Conservation (phyloP, 2,888 invertebrate species). For the Ypsolopha scabrella region DNA sequence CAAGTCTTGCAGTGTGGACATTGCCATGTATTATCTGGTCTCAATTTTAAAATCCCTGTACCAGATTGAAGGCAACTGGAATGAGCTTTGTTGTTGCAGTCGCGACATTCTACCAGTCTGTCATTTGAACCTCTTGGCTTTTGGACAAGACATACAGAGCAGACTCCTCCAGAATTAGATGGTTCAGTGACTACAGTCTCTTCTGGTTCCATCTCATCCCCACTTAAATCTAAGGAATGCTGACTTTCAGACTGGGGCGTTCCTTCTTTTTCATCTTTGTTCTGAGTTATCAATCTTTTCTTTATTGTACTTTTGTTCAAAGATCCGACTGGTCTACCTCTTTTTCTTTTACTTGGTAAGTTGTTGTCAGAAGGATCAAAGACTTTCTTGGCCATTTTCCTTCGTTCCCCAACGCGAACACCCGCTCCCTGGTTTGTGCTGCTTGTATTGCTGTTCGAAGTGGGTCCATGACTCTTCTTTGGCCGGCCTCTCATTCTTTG, state of each 20-base stretch:
- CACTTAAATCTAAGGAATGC: conserved; percentile 52
- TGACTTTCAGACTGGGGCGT: conserved; percentile 46
- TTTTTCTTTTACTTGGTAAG: conserved; percentile 76
- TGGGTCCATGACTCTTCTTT: conserved; percentile 39
- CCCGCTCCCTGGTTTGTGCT: conserved; percentile 34
- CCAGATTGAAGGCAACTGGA: conserved; percentile 76
- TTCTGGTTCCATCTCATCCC: conserved; percentile 53
- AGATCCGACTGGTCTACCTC: conserved; percentile 75
- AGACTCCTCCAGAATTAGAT: conserved; percentile 62
- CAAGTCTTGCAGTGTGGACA: conserved; percentile 93
- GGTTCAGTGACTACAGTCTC: conserved; percentile 49
- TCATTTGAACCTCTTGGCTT: conserved; percentile 72
- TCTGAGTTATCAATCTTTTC: conserved; percentile 46
- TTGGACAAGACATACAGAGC: conserved; percentile 72
- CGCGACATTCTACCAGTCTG: conserved; percentile 75
- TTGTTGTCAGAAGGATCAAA: conserved; percentile 90
- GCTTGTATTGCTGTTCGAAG: conserved; percentile 19
- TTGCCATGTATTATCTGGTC: conserved; percentile 82
- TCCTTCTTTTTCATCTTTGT: conserved; percentile 40
- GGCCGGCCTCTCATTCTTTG: conserved; percentile 57
- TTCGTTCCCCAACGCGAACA: conserved; percentile 70
- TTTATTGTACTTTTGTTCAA: conserved; percentile 72
- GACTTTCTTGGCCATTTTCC: conserved; percentile 85
- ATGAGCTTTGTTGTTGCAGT: conserved; percentile 81
- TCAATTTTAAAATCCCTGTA: conserved; percentile 73